Evolutionary conservation across 2,797 vertebrate species (phyloP).

Genomic region (Cyprinella venusta): DNA sequence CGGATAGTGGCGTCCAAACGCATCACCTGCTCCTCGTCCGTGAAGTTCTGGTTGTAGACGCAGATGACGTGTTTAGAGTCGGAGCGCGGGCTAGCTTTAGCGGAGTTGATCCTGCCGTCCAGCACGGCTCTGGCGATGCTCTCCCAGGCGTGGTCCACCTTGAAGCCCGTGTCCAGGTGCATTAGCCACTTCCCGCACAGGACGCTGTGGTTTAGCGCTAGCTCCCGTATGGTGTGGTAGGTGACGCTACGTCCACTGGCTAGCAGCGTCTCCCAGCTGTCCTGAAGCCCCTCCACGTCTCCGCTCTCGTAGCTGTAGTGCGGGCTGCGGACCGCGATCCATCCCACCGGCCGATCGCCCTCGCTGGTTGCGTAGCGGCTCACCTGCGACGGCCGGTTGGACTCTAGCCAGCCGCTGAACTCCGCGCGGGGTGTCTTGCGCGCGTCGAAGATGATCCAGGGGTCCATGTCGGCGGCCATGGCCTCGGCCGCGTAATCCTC

Average conservation of each 20-base stretch:
- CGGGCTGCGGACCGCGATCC: conserved; percentile 83
- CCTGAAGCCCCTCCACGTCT: conserved; percentile 82
- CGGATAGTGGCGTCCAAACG: conserved; percentile 82
- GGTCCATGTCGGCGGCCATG: conserved; percentile 92
- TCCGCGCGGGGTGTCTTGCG: conserved; percentile 81
- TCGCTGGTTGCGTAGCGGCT: conserved; percentile 78
- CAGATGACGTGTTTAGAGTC: conserved; percentile 86
- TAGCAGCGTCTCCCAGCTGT: conserved; percentile 86
- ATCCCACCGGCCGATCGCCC: conserved; percentile 81
- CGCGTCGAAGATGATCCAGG: conserved; percentile 88
- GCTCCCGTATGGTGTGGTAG: conserved; percentile 83
- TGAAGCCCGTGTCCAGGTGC: conserved; percentile 88
- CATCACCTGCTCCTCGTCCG: conserved; percentile 83
- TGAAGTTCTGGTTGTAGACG: conserved; percentile 86
- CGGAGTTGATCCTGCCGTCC: conserved; percentile 79
- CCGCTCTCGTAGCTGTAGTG: conserved; percentile 60
- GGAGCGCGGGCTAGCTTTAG: conserved; percentile 84
- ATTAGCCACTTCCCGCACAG: conserved; percentile 91
- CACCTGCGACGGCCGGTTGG: conserved; percentile 86
- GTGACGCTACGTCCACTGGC: conserved; percentile 77
- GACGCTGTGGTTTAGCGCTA: conserved; percentile 86
- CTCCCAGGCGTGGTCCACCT: conserved; percentile 89
- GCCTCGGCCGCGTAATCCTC: conserved; percentile 85
- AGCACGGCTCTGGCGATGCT: conserved; percentile 82
- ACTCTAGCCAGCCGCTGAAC: conserved; percentile 87